Evolutionary conservation across 2,113 vertebrate genomes (phyloP), one percentile per base, ranked within the genome.

Genomic region (Apodemus speciosus): DNA sequence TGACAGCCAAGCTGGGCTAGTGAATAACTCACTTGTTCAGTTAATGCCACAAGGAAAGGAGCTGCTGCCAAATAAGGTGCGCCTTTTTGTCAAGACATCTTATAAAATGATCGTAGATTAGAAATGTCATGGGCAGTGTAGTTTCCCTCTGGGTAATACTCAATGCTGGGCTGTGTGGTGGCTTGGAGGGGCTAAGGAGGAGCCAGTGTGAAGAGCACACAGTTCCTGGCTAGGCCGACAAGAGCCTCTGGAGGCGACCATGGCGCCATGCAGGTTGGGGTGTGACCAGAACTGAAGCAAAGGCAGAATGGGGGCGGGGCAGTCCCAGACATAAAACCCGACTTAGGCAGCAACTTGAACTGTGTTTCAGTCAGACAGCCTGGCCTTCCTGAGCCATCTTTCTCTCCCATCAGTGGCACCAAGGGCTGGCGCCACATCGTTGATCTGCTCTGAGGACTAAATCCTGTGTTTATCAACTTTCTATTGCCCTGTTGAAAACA

Each of bases 1-100:
- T 98, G 97, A 96, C 73, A 97, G 51, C 64, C 96, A 77, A 62
- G 91, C 85, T 93, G 95, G 96, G 89, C 95, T 96, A 95, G 56
- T 2, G n/a, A 73, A 6, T 13, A 91, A 95, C 89, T 83, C 72
- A 60, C 92, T 89, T 90, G 76, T 96, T 97, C 84, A 91, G 73
- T 93, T 97, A 96, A 92, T 75, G 46, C 40, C 94, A 86, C 91
- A 93, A 97, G 58, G 13, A 97, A 97, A 95, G 35, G 83, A 92
- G 27, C 51, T 40, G 14, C 62, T 76, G 49, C 43, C 20, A 5
- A 0, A 30, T 94, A 89, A 40, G 56, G 71, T 92, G 23, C 64
- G 95, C 77, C 72, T 51, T 90, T 93, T 96, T 64, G 77, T 92
- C 49, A 96, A 46, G 53, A 96, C 73, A 85, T 95, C 88, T 96